Evolutionary conservation across 2,888 invertebrate species (phyloP), one percentile per base, ranked within the genome.

Genomic region (Thecophora atra): DNA sequence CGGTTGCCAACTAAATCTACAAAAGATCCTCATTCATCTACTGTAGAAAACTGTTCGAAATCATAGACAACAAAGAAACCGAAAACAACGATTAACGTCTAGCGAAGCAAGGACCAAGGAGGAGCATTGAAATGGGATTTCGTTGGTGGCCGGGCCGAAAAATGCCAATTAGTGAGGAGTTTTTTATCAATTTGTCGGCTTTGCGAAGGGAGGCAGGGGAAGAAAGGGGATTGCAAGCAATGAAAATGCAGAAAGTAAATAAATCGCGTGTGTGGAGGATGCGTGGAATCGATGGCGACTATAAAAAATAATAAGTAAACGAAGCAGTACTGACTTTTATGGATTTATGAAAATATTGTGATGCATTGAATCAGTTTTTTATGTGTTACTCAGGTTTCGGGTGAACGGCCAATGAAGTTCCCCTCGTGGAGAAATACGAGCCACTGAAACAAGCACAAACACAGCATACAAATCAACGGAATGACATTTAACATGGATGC

Each of bases 131-230:
- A n/a, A n/a, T 64, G 64, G 21, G 26, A 26, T 68, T 66, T 30
- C 51, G 51, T 77, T 82, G 83, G 83, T 83, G 83, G 80, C 63
- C 51, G 78, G 79, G 76, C 81, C 83, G 76, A 70, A 63, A n/a
- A 79, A 75, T 80, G 80, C 83, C 83, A 83, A 83, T 83, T 83
- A 82, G 83, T 82, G 79, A 78, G 77, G 67, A 77, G 76, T 78
- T 7, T 44, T 7, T 13, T 13, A 11, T 24, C 21, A n/a, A 13
- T 6, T 24, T n/a, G 56, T 19, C 24, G 24, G 56, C 24, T 24
- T n/a, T 56, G 56, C 7, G 19, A 13, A 24, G 56, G 8, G 26
- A 3, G 58, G 26, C 13, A 4, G 26, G 26, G 15, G 26, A 15
- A 24, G 2, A 17, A 15, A 15, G 26, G 24, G 58, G 26, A 58